Conservation (phyloP, 2,888 invertebrate genomes). For the Abrostola tripartita region DNA sequence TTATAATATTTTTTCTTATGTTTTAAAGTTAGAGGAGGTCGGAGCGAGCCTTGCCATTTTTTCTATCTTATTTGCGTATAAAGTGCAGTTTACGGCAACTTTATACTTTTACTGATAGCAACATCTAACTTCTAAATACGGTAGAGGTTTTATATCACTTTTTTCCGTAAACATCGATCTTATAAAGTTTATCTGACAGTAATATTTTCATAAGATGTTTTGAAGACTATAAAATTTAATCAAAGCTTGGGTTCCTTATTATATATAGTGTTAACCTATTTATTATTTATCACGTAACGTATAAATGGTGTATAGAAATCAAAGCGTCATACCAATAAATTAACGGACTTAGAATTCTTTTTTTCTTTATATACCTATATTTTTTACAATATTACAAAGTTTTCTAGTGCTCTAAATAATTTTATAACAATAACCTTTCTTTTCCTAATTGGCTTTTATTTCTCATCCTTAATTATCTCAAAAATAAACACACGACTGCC, state of each 20-base stretch:
- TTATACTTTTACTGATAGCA: constrained; percentile 5
- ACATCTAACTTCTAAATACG: constrained; percentile 1
- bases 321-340: not conserved
- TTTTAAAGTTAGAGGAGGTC: constrained; percentile 28
- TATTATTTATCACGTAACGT: no score
- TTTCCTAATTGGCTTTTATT: constrained; percentile 39
- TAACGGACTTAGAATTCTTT: not conserved
- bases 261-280: no score
- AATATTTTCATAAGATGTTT: no score
- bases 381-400: no score
- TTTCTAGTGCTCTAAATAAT: no score
- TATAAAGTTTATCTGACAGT: no score
- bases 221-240: no score
- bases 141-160: not conserved
- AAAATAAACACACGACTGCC: constrained; percentile 37
- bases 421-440: constrained; percentile 15
- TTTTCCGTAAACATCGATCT: constrained; percentile 1
- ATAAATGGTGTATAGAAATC: no score
- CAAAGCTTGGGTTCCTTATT: no score
- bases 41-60: constrained; percentile 18
- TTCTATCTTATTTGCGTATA: constrained; percentile 33
- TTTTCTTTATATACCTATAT: no score
- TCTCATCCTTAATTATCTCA: constrained; percentile 43
- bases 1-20: constrained; percentile 36
- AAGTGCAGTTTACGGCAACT: constrained; percentile 6